Conservation (phyloP, 2,888 invertebrate genomes). For the Cantharis lateralis region DNA sequence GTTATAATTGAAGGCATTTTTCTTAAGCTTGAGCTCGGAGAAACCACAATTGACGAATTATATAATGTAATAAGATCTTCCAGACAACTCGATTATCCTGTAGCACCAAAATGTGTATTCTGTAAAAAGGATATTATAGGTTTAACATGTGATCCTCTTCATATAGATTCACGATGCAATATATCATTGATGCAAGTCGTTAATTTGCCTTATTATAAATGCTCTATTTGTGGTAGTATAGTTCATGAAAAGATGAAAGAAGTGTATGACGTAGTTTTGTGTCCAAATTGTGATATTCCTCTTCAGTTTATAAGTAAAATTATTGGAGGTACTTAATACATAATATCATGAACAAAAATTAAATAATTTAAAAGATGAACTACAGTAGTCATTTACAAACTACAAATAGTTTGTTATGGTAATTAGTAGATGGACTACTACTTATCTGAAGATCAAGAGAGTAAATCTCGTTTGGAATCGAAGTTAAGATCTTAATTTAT, state of each 20-base stretch:
- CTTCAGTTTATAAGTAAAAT: constrained; percentile 38
- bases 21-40: constrained; percentile 45
- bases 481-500: too few species aligned
- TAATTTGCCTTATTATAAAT: constrained; percentile 47
- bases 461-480: not conserved
- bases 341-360: not conserved
- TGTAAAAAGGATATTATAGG: constrained; percentile 51
- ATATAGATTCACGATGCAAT: constrained; percentile 47
- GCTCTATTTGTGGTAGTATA: constrained; percentile 45
- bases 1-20: constrained; percentile 44
- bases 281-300: constrained; percentile 50
- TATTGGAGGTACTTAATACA: not conserved
- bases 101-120: constrained; percentile 45
- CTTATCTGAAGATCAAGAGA: not conserved
- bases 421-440: not conserved
- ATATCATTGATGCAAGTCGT: constrained; percentile 50
- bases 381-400: not conserved
- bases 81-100: constrained; percentile 46
- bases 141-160: constrained; percentile 46
- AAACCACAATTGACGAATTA: constrained; percentile 44
- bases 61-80: constrained; percentile 42
- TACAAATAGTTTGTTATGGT: too few species aligned
- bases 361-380: not conserved
- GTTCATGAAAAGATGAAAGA: constrained; percentile 44
- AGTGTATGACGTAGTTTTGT: constrained; percentile 41